These are phyloP conservation scores for Meteorus sp. DNA, from an alignment of 1,140 invertebrate species.

Conservation along the genomic window DNA sequence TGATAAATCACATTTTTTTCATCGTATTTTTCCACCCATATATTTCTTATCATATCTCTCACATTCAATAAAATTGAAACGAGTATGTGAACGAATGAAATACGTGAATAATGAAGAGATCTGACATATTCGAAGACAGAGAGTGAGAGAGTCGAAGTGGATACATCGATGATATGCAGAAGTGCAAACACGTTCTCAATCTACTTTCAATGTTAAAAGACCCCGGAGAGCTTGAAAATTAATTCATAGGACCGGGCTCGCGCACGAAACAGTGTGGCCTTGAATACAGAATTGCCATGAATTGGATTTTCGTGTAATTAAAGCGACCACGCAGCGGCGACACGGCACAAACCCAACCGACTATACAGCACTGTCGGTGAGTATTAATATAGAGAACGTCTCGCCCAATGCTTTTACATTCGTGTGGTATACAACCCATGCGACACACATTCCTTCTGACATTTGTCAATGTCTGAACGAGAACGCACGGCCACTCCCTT, in stretches of 20 bases:
- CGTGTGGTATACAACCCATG: too few relatives aligned
- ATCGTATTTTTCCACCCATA: slow-evolving; percentile 1
- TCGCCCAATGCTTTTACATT: background rate
- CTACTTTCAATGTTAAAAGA: background rate
- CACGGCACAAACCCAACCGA: too few relatives aligned
- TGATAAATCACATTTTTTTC: slow-evolving; percentile 20
- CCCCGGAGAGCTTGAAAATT: slow-evolving; percentile 17
- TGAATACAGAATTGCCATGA: slow-evolving; percentile 28
- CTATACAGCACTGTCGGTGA: background rate
- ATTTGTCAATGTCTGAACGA: slow-evolving; percentile 20
- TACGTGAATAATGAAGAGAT: slow-evolving; percentile 1
- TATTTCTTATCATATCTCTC: background rate
- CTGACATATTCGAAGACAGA: slow-evolving; percentile 13
- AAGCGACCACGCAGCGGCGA: slow-evolving; percentile 19
- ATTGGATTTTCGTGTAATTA: slow-evolving; percentile 31
- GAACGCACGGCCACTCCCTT: slow-evolving; percentile 7
- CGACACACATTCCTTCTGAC: slow-evolving; percentile 14
- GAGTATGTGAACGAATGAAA: background rate
- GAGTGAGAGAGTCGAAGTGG: slow-evolving; percentile 10
- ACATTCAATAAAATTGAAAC: background rate
- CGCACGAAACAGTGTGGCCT: slow-evolving; percentile 16
- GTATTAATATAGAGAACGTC: slow-evolving; percentile 17
- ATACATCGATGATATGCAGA: slow-evolving; percentile 22
- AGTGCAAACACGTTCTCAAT: too few relatives aligned
- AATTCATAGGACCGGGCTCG: slow-evolving; percentile 25